Evolutionary conservation across 2,888 invertebrate species (phyloP).

Genomic region (Magallana nippona): DNA sequence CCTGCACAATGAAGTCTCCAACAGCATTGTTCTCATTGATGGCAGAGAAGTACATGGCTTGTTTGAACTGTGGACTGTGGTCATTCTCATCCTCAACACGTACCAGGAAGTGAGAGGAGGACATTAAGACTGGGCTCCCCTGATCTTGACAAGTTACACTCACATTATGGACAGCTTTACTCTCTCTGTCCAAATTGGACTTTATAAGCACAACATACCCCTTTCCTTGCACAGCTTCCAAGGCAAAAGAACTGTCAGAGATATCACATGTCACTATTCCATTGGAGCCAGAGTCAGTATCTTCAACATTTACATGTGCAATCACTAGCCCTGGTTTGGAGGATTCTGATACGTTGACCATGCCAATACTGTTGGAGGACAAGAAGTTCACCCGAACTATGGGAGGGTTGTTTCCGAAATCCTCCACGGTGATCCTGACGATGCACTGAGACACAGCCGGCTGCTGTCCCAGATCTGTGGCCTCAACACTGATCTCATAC

Average conservation of each 20-base stretch:
- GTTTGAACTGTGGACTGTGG: constrained; percentile 89
- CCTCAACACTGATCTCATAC: constrained; percentile 64
- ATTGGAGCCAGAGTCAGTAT: constrained; percentile 71
- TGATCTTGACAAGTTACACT: constrained; percentile 62
- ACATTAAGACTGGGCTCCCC: constrained; percentile 58
- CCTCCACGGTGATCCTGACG: constrained; percentile 83
- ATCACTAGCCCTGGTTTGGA: constrained; percentile 66
- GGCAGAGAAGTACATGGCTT: constrained; percentile 79
- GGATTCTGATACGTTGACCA: constrained; percentile 62
- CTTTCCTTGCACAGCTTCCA: constrained; percentile 61
- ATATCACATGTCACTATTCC: constrained; percentile 67
- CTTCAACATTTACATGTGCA: constrained; percentile 67
- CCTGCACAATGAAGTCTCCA: constrained; percentile 62
- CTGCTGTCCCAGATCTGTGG: constrained; percentile 67
- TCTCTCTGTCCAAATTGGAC: constrained; percentile 59
- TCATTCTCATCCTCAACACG: constrained; percentile 92
- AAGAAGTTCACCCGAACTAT: constrained; percentile 79
- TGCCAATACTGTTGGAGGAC: constrained; percentile 56
- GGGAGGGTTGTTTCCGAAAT: constrained; percentile 96
- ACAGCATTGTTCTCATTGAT: constrained; percentile 65
- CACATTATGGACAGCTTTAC: constrained; percentile 56
- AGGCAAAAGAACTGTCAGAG: constrained; percentile 58
- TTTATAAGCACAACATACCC: constrained; percentile 65
- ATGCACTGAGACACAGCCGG: constrained; percentile 64
- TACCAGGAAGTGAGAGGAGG: constrained; percentile 59